phyloP scores from a whole-genome alignment of 2,888 invertebrate genomes.

The Hirtodrosophila duncani region DNA sequence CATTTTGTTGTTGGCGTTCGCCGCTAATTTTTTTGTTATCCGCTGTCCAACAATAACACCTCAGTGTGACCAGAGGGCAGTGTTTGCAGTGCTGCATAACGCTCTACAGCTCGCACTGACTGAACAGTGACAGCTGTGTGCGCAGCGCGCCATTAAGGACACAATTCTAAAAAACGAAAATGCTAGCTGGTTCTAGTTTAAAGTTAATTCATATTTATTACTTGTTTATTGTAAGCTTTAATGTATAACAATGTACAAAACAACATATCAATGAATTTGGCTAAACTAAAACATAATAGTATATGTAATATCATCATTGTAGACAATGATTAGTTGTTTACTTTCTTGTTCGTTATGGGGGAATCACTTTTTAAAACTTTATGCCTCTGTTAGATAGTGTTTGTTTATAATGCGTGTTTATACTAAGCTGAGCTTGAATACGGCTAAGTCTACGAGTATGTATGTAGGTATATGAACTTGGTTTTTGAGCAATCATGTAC shows the following conservation, averaged over 20 bases:
- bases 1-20: too few relatives aligned
- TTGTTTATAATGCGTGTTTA: slow-evolving; percentile 26
- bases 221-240: slow-evolving; percentile 46
- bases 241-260: slow-evolving; percentile 70
- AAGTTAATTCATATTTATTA: slow-evolving; percentile 42
- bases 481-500: slow-evolving; percentile 36
- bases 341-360: slow-evolving; percentile 27
- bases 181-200: slow-evolving; percentile 12
- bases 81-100: too few relatives aligned
- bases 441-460: slow-evolving; percentile 27
- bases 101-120: too few relatives aligned
- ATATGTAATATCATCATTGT: slow-evolving; percentile 32
- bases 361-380: slow-evolving; percentile 49
- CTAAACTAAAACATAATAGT: slow-evolving; percentile 57
- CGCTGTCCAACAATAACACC: too few relatives aligned
- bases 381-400: slow-evolving; percentile 28
- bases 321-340: slow-evolving; percentile 32
- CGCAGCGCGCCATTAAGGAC: too few relatives aligned
- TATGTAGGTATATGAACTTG: slow-evolving; percentile 16
- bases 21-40: too few relatives aligned
- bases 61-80: too few relatives aligned
- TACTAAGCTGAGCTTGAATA: slow-evolving; percentile 44
- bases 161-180: too few relatives aligned
- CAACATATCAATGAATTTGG: slow-evolving; percentile 64
- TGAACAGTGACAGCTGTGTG: too few relatives aligned